Base-by-base conservation (phyloP, 1,140 invertebrate genomes). In the Penaeus indicus region DNA sequence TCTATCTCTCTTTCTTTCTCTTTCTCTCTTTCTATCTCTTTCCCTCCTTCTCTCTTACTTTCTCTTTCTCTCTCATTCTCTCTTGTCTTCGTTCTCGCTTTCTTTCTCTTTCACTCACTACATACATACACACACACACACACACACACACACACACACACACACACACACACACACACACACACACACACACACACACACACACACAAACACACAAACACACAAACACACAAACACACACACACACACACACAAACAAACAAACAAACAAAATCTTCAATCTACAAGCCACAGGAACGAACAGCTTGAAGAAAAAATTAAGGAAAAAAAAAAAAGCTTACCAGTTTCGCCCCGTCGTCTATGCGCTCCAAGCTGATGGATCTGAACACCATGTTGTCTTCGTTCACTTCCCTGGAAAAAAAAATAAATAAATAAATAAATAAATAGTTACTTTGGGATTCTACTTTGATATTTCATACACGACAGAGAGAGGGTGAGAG, bases 351-450 rank as follows among this genome's bases (percentile, higher is more conserved):
- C 62, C 93, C 92, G 86, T 95, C 94, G 91, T 95, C 94, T 90
- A 94, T 92, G 91, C 95, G 94, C 91, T 95, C 95, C 11, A 94
- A 91, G 1, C 94, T 94, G 85, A 95, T 94, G 92, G 95, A 95
- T 90, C 95, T 93, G 60, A 95, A 94, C 27, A 96, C 93, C 93
- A 95, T 94, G 92, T 96, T 96, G 92, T 96, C 95, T 92, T 96
- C 95, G 92, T 96, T 96, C 25, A 96, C 95, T 93, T 96, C 95
- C 95, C 95, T 95, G 92, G 72, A 93, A 93, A 88, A 21, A 85
- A 72, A 63, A 72, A 78, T 77, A 85, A 91, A 79, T 75, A 88
- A 88, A 13, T 21, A 60, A 42, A 25, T 47, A 42, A 47, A 22
- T 82, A 61, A 60, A 60, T 47, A 0, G 5, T 27, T 19, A 61